phyloP scores from a whole-genome alignment of 2,888 invertebrate genomes.

The Scelioninae gen. 2 region DNA sequence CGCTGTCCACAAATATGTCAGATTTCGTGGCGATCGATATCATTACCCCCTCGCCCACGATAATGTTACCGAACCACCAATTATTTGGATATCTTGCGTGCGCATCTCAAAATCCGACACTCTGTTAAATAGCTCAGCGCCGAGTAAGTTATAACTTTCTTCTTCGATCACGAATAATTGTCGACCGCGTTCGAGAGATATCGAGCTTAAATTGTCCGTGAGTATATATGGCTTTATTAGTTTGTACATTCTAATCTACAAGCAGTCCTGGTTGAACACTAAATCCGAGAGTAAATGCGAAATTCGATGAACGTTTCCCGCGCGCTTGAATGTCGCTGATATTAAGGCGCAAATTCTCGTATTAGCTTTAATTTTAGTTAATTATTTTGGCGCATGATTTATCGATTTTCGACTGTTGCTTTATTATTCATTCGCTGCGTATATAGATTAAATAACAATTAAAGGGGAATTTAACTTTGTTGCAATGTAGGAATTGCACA shows the following conservation, averaged over 20 bases:
- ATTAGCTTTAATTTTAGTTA: no score
- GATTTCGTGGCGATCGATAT: constrained; percentile 49
- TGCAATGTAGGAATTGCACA: no score
- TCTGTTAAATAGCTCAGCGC: constrained; percentile 30
- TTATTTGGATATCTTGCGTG: constrained; percentile 46
- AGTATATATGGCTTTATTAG: constrained; percentile 53
- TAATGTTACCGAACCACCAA: constrained; percentile 38
- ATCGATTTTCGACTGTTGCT: no score
- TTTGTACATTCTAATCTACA: constrained; percentile 51
- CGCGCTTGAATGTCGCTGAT: background rate
- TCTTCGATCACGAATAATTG: constrained; percentile 46
- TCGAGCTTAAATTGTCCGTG: constrained; percentile 38
- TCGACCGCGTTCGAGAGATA: constrained; percentile 34
- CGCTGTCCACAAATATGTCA: constrained; percentile 51
- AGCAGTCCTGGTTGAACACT: constrained; percentile 11
- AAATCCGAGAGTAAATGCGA: constrained; percentile 26
- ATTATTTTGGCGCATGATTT: no score
- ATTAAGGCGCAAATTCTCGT: no score
- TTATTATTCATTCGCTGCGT: no score
- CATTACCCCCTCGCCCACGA: constrained; percentile 33
- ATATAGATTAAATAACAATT: no score
- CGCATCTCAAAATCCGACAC: constrained; percentile 45
- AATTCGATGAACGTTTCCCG: constrained; percentile 12
- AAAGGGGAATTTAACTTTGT: no score
- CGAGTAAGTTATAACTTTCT: constrained; percentile 43